Base-by-base conservation (phyloP, 2,797 vertebrate genomes). In the Scarus forsteni region DNA sequence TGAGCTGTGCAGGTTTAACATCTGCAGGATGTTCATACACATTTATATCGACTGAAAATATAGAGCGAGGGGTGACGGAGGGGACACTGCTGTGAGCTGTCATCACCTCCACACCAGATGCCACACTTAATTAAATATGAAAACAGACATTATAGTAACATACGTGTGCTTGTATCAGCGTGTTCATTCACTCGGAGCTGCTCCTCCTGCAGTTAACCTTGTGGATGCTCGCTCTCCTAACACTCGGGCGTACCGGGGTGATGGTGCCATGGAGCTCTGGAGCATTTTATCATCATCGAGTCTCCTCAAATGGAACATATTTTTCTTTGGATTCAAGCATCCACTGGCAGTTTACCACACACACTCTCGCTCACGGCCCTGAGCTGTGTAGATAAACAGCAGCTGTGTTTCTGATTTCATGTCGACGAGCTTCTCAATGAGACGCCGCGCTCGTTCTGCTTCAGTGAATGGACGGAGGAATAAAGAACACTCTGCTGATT, bases 41-140 rank as follows among this genome's bases (percentile, higher is more conserved):
- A n/a, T n/a, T 6, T 7, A 6, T 15, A 45, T 1, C 6, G 14
- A 5, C 27, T 27, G 5, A 4, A 45, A 12, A 14, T 15, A 19
- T 53, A 35, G 13, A 46, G 61, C 14, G 57, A 38, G 60, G 72
- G 46, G 46, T 73, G 71, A 81, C 14, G 3, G 51, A 65, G 71
- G 67, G 66, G 19, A 64, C 72, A 27, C 42, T 12, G 0, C 73
- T 62, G 75, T 10, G 77, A 73, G 66, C 82, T 70, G 73, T 64
- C 80, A 70, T 50, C 75, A 55, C 82, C 62, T 71, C 62, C 48
- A 27, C 55, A 60, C 57, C 40, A 45, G 46, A 69, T 42, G 62
- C 66, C 68, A 52, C 4, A n/a, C 10, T 1, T 61, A 72, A 71
- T 83, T 83, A 79, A 73, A 76, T 48, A 76, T 57, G 52, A 65